Evolutionary conservation across 2,888 invertebrate species (phyloP).

Genomic region (Hetaerina titia): DNA sequence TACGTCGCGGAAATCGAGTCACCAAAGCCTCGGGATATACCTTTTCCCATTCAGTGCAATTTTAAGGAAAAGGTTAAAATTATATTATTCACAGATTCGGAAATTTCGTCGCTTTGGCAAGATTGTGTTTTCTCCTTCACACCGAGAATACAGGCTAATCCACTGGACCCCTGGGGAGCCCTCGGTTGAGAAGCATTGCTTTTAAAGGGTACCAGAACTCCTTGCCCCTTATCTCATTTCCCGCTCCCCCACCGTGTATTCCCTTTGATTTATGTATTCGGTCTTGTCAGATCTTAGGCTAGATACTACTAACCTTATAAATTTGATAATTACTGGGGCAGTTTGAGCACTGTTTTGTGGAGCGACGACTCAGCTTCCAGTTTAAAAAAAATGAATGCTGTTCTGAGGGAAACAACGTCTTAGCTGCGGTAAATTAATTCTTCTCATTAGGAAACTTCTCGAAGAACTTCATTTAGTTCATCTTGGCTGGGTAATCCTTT

Average conservation of each 20-base stretch:
- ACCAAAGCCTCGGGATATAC: not conserved
- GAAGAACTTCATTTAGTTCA: not conserved
- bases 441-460: not conserved
- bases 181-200: not conserved
- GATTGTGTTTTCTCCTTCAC: not conserved
- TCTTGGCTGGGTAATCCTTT: not conserved
- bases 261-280: not conserved
- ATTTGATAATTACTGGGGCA: not conserved
- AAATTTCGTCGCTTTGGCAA: not conserved
- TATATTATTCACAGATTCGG: not conserved
- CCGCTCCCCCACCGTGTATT: not conserved
- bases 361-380: not conserved
- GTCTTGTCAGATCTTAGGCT: not conserved
- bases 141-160: not conserved
- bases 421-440: not conserved
- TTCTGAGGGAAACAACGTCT: not conserved
- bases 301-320: not conserved
- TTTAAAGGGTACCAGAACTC: not conserved
- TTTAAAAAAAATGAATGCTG: not conserved
- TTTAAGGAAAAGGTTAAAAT: not conserved
- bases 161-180: not conserved
- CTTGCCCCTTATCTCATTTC: constrained; percentile 8
- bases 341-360: not conserved
- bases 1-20: too few species aligned
- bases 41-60: not conserved